These are phyloP conservation scores for Anoplopoma fimbria DNA, from an alignment of 2,113 vertebrate genomes.

Conservation along the genomic window DNA sequence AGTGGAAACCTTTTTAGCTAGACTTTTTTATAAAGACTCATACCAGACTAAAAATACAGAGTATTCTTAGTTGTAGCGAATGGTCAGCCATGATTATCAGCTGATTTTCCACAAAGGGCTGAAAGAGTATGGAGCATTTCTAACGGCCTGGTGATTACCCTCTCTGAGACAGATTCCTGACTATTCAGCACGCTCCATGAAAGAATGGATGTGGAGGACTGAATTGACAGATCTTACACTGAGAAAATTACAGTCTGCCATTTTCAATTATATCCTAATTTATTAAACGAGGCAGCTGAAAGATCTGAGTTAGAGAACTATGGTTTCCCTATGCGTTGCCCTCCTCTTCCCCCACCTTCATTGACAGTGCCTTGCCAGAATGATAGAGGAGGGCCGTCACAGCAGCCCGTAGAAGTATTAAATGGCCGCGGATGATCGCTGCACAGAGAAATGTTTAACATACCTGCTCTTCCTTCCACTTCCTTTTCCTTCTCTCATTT, in stretches of 20 bases:
- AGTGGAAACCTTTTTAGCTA: not conserved
- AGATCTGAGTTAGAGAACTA: not conserved
- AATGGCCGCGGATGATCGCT: conserved; percentile 4
- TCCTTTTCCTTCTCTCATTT: not conserved
- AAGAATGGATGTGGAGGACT: not conserved
- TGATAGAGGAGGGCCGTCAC: not conserved
- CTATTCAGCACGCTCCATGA: conserved; percentile 16
- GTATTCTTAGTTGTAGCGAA: not conserved
- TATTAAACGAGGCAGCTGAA: conserved; percentile 4
- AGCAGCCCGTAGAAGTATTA: not conserved
- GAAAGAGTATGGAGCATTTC: not conserved
- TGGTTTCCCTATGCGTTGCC: not conserved
- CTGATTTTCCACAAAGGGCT: conserved; percentile 8
- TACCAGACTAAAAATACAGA: not conserved
- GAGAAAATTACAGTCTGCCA: conserved; percentile 18
- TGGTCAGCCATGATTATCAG: not conserved
- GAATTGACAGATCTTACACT: conserved; percentile 14
- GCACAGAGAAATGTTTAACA: conserved; percentile 5
- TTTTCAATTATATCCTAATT: conserved; percentile 12
- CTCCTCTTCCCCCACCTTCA: not conserved
- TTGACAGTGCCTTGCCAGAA: not conserved
- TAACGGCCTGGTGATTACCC: conserved; percentile 5
- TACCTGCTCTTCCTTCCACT: conserved; percentile 10
- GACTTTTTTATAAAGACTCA: not conserved
- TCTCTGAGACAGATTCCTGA: conserved; percentile 18